These are phyloP conservation scores for Cynopterus sphinx DNA, from an alignment of 2,797 vertebrate species.

Conservation along the genomic window DNA sequence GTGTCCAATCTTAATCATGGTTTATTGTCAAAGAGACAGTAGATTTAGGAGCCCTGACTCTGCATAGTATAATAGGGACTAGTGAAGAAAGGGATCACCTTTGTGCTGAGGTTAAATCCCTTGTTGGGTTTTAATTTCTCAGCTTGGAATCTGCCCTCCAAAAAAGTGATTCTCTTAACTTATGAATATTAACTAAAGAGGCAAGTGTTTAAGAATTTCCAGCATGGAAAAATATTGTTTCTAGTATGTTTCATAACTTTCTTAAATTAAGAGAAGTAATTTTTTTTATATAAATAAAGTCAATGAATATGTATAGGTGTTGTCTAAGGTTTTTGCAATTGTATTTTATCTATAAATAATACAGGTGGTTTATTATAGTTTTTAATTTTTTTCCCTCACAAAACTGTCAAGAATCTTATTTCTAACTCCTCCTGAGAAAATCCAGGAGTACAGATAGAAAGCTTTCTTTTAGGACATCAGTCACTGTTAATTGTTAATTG, in stretches of 20 bases:
- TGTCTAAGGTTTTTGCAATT: not conserved
- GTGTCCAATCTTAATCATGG: not conserved
- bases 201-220: not conserved
- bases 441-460: slow-evolving; percentile 52
- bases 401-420: slow-evolving; percentile 54
- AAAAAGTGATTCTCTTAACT: not conserved
- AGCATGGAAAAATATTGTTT: not conserved
- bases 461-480: slow-evolving; percentile 62
- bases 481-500: slow-evolving; percentile 70
- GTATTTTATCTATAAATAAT: slow-evolving; percentile 55
- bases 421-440: slow-evolving; percentile 75
- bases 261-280: not conserved
- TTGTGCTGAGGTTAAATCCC: not conserved
- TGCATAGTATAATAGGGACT: not conserved
- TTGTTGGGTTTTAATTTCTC: not conserved
- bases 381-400: not conserved
- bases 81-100: not conserved
- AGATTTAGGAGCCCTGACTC: not conserved
- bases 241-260: not conserved
- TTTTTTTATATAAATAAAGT: not conserved
- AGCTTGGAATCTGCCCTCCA: not conserved
- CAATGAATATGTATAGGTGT: not conserved
- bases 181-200: not conserved
- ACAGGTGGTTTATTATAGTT: not conserved
- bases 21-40: not conserved